A percentile compares a stretch with the other conserved stretches of the same genome.
phyloP scores from a whole-genome alignment of 2,797 vertebrate species.

The Philypnodon macrostomus region DNA sequence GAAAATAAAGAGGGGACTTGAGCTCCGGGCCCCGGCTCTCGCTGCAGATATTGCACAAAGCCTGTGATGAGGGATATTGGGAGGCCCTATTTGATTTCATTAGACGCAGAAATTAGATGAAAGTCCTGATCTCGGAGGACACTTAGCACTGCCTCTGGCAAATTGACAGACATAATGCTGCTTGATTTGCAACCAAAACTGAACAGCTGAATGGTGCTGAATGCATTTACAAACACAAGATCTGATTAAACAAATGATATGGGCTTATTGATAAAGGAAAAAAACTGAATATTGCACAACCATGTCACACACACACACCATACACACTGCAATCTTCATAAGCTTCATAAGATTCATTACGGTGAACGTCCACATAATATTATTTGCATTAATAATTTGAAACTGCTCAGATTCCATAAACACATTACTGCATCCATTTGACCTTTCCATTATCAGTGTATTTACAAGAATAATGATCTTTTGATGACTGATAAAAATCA shows the following conservation, averaged over 20 bases:
- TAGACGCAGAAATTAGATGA: slow-evolving; percentile 92
- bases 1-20: slow-evolving; percentile 71
- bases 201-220: slow-evolving; percentile 71
- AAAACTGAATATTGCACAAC: slow-evolving; percentile 3
- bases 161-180: slow-evolving; percentile 76
- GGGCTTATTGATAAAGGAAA: slow-evolving; percentile 36
- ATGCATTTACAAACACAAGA: slow-evolving; percentile 56
- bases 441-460: slow-evolving; percentile 4
- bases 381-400: slow-evolving; percentile 7
- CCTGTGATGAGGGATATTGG: slow-evolving; percentile 75
- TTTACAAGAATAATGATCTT: slow-evolving; percentile 30
- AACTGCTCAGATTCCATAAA: neutral
- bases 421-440: neutral
- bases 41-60: slow-evolving; percentile 79
- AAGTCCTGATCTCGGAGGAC: slow-evolving; percentile 91
- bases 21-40: slow-evolving; percentile 79
- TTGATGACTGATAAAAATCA: slow-evolving; percentile 64
- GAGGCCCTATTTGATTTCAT: slow-evolving; percentile 88
- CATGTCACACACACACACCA: neutral
- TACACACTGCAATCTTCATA: neutral
- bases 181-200: slow-evolving; percentile 77
- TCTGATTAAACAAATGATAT: slow-evolving; percentile 56
- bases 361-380: neutral
- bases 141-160: slow-evolving; percentile 79
- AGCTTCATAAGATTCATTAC: neutral